Evolutionary conservation across 2,888 invertebrate genomes (phyloP).

Genomic region (Brachylomia viminalis): DNA sequence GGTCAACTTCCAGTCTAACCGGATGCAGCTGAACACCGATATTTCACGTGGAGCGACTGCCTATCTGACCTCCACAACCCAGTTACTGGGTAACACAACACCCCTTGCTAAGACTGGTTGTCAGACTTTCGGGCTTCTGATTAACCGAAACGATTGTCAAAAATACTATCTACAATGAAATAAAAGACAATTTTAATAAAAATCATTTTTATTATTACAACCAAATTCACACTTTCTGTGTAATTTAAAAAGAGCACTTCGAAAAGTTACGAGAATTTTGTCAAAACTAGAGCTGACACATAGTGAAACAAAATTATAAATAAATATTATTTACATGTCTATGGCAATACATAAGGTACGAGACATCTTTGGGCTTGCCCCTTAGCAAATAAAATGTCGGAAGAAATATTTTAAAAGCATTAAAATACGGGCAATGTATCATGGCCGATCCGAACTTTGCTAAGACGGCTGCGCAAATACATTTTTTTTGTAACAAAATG

Average conservation of each 20-base stretch:
- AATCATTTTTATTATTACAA: slow-evolving; percentile 76
- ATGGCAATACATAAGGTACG: slow-evolving; percentile 82
- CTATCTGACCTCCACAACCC: background rate
- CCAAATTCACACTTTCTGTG: slow-evolving; percentile 72
- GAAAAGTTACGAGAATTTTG: slow-evolving; percentile 66
- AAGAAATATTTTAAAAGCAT: background rate
- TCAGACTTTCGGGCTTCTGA: background rate
- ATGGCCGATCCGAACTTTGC: background rate
- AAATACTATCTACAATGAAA: slow-evolving; percentile 10
- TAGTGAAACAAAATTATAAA: slow-evolving; percentile 68
- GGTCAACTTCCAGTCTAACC: background rate
- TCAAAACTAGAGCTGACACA: slow-evolving; percentile 52
- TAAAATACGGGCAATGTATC: background rate
- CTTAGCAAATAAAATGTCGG: slow-evolving; percentile 55
- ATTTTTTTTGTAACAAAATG: background rate
- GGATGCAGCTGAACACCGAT: background rate
- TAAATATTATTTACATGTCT: slow-evolving; percentile 82
- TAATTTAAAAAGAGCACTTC: slow-evolving; percentile 66
- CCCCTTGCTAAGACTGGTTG: background rate
- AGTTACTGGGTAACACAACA: too few species aligned
- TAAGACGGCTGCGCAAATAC: background rate
- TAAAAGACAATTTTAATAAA: slow-evolving; percentile 66
- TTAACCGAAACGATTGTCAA: background rate
- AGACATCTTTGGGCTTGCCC: slow-evolving; percentile 83
- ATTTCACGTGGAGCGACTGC: too few species aligned